Evolutionary conservation across 2,113 vertebrate species (phyloP), one percentile per base, ranked within the genome.

Genomic region (Pongo pygmaeus): DNA sequence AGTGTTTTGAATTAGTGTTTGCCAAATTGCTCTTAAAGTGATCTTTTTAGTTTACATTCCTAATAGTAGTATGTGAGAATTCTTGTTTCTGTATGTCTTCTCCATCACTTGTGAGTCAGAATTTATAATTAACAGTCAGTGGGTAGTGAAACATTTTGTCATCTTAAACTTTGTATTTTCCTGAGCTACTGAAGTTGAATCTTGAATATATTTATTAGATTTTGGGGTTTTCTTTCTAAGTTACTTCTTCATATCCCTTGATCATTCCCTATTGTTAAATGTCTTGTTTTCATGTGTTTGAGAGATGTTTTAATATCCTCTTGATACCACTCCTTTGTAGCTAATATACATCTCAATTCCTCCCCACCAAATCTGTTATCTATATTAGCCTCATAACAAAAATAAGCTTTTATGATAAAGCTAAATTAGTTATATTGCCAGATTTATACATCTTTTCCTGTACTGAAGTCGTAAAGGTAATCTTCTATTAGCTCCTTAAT

Each of bases 391-490:
- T 84, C 25, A 6, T 80, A 89, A 83, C 40, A 95, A 84, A 91
- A 96, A 30, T 61, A 57, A 70, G 8, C 75, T 89, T 86, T 89
- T 80, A 9, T 67, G 55, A 6, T 74, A 85, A 55, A 55, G 25
- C 38, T 48, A 48, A 89, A 74, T 87, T 67, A 35, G 69, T 61
- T 86, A 17, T 81, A 48, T 94, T 80, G 46, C 35, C 32, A 57
- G 88, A 79, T 70, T 93, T 84, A 64, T 84, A 92, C 9, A 11
- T 78, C 35, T 94, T 96, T 84, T 84, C n/a, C 43, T 89, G 25
- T 85, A 59, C 50, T 88, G 27, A 61, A 91, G 14, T 86, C 59
- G 40, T 83, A 81, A 90, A 87, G 32, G 11, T 59, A 72, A 8
- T 30, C 11, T 81, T 14, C 6, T 91, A 8, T n/a, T 84, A 43